Conservation (phyloP, 1,140 invertebrate genomes). For the Dendroctonus ponderosae region DNA sequence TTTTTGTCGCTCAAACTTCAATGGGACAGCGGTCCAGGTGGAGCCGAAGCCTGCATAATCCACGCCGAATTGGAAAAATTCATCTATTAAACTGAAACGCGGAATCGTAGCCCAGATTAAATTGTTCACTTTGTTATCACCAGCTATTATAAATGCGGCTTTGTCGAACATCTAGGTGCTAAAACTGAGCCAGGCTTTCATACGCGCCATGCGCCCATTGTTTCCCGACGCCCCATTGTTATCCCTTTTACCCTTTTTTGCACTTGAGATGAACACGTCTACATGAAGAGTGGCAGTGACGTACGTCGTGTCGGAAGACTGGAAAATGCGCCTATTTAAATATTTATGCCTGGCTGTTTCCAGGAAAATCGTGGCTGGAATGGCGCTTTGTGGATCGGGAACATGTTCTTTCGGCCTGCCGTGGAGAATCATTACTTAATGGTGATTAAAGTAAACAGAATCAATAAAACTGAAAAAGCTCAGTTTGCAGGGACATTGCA, state of each 20-base stretch:
- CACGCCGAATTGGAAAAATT: neutral
- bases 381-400: too few relatives aligned
- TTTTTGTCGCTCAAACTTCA: too few relatives aligned
- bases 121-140: conserved; percentile 30
- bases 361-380: conserved; percentile 3
- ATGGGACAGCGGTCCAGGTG: too few relatives aligned
- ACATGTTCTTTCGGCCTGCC: too few relatives aligned
- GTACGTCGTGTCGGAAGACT: conserved; percentile 9
- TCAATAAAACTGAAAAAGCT: too few relatives aligned
- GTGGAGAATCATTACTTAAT: too few relatives aligned
- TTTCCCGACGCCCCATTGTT: conserved; percentile 18
- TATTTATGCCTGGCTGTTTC: conserved; percentile 5
- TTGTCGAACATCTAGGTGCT: conserved; percentile 29
- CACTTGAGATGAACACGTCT: conserved; percentile 32
- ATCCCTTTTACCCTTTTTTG: conserved; percentile 32
- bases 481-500: too few relatives aligned
- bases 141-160: conserved; percentile 24
- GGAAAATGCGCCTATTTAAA: conserved; percentile 21
- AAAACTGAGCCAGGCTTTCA: conserved; percentile 29
- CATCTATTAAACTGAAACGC: neutral
- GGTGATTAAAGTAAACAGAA: too few relatives aligned
- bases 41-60: too few relatives aligned
- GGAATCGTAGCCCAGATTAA: conserved; percentile 20
- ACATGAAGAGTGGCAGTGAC: conserved; percentile 25
- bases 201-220: conserved; percentile 27